These are phyloP conservation scores for Eugnorisma glareosa DNA, from an alignment of 2,888 invertebrate species.

Conservation along the genomic window DNA sequence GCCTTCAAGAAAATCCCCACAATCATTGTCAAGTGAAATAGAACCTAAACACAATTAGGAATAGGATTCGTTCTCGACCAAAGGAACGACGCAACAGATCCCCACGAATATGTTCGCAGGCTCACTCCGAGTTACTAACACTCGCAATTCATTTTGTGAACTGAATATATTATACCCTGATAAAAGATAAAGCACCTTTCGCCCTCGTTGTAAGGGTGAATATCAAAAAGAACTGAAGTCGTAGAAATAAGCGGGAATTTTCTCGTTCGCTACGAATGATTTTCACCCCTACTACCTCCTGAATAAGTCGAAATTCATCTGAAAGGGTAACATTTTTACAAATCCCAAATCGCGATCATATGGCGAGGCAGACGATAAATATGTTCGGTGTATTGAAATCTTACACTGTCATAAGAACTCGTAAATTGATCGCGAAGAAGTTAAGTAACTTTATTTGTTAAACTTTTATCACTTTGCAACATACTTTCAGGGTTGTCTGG, in stretches of 20 bases:
- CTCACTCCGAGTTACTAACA: slow-evolving; percentile 90
- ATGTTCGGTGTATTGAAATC: slow-evolving; percentile 88
- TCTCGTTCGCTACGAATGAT: slow-evolving; percentile 69
- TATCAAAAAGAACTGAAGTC: slow-evolving; percentile 77
- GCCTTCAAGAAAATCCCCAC: slow-evolving; percentile 76
- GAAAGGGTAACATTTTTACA: slow-evolving; percentile 77
- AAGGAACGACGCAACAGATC: slow-evolving; percentile 88
- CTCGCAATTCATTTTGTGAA: slow-evolving; percentile 90
- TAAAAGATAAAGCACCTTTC: slow-evolving; percentile 83
- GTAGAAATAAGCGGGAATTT: slow-evolving; percentile 84
- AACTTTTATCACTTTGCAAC: slow-evolving; percentile 74
- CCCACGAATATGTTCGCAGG: slow-evolving; percentile 89
- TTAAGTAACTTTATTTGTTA: slow-evolving; percentile 79
- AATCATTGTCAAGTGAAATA: slow-evolving; percentile 77
- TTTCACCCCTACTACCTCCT: slow-evolving; percentile 75
- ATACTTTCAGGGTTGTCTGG: slow-evolving; percentile 50
- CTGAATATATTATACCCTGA: slow-evolving; percentile 87
- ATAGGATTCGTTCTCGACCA: slow-evolving; percentile 81
- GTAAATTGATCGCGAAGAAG: slow-evolving; percentile 82
- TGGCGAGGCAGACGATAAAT: slow-evolving; percentile 85
- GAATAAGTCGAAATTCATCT: slow-evolving; percentile 75
- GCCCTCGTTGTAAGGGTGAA: slow-evolving; percentile 76
- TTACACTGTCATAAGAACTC: slow-evolving; percentile 85
- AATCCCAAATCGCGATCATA: slow-evolving; percentile 87
- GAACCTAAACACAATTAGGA: slow-evolving; percentile 80